Conservation (phyloP, 1,140 invertebrate species). For the Triops cancriformis region DNA sequence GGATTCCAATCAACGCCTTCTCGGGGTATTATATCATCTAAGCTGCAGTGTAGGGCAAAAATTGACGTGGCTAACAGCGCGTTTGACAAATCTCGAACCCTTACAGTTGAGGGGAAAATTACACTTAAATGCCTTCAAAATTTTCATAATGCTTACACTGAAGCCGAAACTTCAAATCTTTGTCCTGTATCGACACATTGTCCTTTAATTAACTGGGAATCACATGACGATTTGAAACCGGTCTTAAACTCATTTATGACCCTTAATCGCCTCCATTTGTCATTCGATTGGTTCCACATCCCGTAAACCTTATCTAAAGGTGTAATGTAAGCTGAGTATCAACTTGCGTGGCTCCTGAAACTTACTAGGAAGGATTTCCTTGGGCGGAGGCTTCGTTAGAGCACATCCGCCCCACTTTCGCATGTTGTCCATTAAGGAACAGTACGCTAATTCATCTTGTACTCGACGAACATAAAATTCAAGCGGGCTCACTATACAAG, state of each 20-base stretch:
- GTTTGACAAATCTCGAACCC: background rate
- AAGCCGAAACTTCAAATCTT: background rate
- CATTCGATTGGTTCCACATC: background rate
- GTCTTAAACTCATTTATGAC: background rate
- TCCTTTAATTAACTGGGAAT: background rate
- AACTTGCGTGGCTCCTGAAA: background rate
- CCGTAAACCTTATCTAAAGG: background rate
- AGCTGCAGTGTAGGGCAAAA: background rate
- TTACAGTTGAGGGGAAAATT: background rate
- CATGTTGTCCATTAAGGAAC: background rate
- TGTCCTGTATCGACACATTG: background rate
- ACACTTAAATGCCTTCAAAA: background rate
- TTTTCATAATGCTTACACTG: background rate
- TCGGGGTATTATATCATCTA: background rate
- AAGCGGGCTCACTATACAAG: background rate
- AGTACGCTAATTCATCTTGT: background rate
- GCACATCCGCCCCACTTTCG: background rate
- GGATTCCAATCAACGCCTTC: background rate
- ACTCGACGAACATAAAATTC: background rate
- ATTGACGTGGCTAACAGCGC: background rate
- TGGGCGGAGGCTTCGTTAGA: background rate
- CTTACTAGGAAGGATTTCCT: background rate
- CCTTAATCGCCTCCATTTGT: background rate
- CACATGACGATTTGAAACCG: background rate
- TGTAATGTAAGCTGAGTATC: background rate